These are phyloP conservation scores for Eleutherodactylus coqui DNA, from an alignment of 2,797 vertebrate genomes.

Conservation along the genomic window DNA sequence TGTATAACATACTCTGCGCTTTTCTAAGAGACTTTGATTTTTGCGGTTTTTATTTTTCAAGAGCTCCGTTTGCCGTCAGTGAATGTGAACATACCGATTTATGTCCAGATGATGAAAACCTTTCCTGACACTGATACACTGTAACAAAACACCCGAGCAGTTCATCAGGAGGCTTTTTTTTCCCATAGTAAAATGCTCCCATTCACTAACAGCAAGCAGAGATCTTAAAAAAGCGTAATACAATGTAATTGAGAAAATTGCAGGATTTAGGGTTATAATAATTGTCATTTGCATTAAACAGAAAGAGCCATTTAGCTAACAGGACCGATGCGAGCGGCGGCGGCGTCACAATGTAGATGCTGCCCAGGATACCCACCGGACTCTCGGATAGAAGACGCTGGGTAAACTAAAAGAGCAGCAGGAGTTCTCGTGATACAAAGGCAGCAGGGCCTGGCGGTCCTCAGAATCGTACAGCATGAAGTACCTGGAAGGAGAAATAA, in stretches of 20 bases:
- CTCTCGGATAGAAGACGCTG: background rate
- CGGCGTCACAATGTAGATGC: background rate
- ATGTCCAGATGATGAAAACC: background rate
- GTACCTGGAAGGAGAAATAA: conserved; percentile 17
- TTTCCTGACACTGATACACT: background rate
- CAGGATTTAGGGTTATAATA: too few relatives aligned
- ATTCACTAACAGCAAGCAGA: background rate
- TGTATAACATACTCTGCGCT: background rate
- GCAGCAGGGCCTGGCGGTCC: conserved; percentile 10
- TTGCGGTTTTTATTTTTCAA: background rate
- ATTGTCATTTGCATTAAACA: background rate
- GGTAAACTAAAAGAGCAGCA: conserved; percentile 42
- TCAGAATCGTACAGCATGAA: conserved; percentile 42
- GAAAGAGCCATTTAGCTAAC: background rate
- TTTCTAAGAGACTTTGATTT: too few relatives aligned
- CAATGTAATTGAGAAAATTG: background rate
- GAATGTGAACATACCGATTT: background rate
- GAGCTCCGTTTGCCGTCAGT: background rate
- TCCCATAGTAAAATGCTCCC: background rate
- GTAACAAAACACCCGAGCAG: too few relatives aligned
- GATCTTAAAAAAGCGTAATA: background rate
- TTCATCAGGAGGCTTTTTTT: too few relatives aligned
- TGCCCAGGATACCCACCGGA: conserved; percentile 1
- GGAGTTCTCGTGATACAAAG: conserved; percentile 40
- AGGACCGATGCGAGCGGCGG: background rate